Conservation (phyloP, 2,797 vertebrate genomes). For the Cynodonichthys magdalenae region DNA sequence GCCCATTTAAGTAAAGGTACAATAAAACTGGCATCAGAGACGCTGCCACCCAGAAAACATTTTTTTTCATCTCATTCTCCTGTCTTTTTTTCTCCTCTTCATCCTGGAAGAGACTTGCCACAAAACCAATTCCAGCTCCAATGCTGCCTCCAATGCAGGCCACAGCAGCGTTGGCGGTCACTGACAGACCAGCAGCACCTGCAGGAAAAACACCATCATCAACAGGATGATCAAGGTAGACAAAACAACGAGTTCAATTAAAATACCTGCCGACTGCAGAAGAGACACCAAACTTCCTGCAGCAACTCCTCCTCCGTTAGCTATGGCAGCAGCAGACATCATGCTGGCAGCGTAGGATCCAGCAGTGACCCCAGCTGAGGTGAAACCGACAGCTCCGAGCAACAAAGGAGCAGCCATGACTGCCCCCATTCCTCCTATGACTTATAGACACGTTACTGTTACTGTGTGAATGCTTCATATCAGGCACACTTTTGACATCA, state of each 20-base stretch:
- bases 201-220: background rate
- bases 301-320: slow-evolving; percentile 64
- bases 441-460: background rate
- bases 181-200: slow-evolving; percentile 18
- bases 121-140: background rate
- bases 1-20: no score
- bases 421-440: background rate
- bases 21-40: no score
- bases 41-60: background rate
- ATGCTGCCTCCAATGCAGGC: background rate
- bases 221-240: background rate
- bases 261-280: slow-evolving; percentile 60
- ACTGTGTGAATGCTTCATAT: no score
- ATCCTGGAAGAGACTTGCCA: background rate
- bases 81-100: background rate
- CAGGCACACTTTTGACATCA: background rate
- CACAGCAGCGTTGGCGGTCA: background rate
- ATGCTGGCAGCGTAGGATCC: slow-evolving; percentile 51
- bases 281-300: slow-evolving; percentile 52
- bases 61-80: background rate
- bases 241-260: background rate
- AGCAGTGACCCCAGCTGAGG: slow-evolving; percentile 51
- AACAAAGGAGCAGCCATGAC: slow-evolving; percentile 25
- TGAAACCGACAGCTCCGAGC: slow-evolving; percentile 36
- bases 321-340: slow-evolving; percentile 61